Conservation (phyloP, 2,797 vertebrate genomes). For the Vultur gryphus region DNA sequence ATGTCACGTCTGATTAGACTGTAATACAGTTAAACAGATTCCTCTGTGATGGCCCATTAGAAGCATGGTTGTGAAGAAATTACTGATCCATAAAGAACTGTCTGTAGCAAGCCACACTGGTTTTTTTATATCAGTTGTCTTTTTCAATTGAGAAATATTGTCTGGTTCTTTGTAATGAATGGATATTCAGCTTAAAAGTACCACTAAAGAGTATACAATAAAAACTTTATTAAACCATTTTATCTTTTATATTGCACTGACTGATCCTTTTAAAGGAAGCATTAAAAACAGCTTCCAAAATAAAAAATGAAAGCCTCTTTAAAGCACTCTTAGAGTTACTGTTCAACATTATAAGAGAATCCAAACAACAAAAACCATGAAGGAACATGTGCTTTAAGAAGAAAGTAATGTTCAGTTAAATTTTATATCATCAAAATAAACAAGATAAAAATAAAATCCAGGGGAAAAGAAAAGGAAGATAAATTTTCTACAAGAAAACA, state of each 20-base stretch:
- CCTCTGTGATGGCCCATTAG: constrained; percentile 20
- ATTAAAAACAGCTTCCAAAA: not conserved
- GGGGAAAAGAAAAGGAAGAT: not conserved
- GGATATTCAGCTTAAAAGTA: not conserved
- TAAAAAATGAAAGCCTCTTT: not conserved
- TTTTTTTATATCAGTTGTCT: not conserved
- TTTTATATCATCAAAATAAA: not conserved
- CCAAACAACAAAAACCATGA: not conserved
- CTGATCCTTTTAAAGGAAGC: not conserved
- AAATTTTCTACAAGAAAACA: not conserved
- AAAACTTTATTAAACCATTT: not conserved
- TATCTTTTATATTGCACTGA: not conserved
- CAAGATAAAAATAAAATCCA: not conserved
- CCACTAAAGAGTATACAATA: not conserved
- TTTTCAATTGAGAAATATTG: not conserved
- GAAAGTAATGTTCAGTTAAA: not conserved
- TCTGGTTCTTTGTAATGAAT: not conserved
- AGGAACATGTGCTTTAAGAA: not conserved
- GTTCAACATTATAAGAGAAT: not conserved
- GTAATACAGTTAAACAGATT: constrained; percentile 6
- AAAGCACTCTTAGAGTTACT: not conserved
- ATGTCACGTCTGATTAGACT: constrained; percentile 56
- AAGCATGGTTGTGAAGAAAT: not conserved
- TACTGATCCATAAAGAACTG: constrained; percentile 40
- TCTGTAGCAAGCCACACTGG: not conserved